phyloP scores from a whole-genome alignment of 1,140 invertebrate species.

The Tigriopus japonicus region DNA sequence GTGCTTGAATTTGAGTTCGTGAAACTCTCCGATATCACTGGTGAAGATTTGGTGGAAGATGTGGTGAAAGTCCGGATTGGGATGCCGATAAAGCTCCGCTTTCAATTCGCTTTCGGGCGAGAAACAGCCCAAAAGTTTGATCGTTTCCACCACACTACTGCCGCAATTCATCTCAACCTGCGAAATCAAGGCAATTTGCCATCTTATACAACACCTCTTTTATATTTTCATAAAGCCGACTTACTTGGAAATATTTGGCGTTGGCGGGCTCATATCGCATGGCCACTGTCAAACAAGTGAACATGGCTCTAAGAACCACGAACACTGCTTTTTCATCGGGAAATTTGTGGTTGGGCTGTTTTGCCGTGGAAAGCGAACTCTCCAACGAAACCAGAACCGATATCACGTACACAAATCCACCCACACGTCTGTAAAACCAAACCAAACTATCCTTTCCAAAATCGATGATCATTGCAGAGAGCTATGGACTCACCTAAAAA shows the following conservation, averaged over 20 bases:
- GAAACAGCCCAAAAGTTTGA: conserved; percentile 78
- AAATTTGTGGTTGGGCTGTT: not conserved
- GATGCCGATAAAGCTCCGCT: not conserved
- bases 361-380: conserved; percentile 22
- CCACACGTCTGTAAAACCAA: conserved; percentile 50
- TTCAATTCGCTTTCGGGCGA: conserved; percentile 22
- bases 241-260: conserved; percentile 91
- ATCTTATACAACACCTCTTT: not conserved
- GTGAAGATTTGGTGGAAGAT: not conserved
- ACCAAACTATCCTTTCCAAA: too few relatives aligned
- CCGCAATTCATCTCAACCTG: conserved; percentile 20
- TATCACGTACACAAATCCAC: conserved; percentile 93
- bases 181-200: not conserved
- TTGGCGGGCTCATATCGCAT: conserved; percentile 98
- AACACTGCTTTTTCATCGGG: not conserved
- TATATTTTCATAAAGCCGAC: conserved; percentile 32
- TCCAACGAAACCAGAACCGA: conserved; percentile 69
- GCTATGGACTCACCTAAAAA: conserved; percentile 40
- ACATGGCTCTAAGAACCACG: not conserved
- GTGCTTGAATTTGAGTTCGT: not conserved
- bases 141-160: conserved; percentile 73
- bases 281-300: conserved; percentile 51
- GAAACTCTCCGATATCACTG: not conserved
- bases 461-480: too few relatives aligned
- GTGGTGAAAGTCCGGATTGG: not conserved